phyloP scores from a whole-genome alignment of 1,140 invertebrate species.

The Calliphora vicina region DNA sequence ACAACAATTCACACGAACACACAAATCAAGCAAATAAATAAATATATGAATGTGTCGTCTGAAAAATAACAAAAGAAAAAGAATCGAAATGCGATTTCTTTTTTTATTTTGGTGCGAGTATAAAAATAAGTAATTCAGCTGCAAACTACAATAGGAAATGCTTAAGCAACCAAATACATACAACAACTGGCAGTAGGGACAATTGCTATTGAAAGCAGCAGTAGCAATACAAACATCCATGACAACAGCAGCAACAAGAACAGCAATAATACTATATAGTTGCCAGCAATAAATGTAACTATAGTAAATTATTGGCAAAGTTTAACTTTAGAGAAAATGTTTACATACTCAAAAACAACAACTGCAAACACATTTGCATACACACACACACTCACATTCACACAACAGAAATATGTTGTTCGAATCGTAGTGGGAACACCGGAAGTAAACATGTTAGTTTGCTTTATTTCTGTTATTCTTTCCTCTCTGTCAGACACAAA shows the following conservation, averaged over 20 bases:
- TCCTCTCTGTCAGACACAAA: background rate
- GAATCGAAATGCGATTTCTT: background rate
- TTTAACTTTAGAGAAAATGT: constrained; percentile 19
- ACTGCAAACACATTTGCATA: constrained; percentile 8
- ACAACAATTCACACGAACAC: background rate
- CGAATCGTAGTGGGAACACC: background rate
- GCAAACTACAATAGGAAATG: constrained; percentile 20
- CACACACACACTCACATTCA: background rate
- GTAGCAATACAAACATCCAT: background rate
- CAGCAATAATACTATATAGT: background rate
- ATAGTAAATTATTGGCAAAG: constrained; percentile 35
- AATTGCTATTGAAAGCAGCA: background rate
- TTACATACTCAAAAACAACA: background rate
- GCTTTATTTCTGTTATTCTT: background rate
- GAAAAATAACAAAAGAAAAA: background rate
- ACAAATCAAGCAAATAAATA: background rate
- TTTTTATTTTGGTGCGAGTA: background rate
- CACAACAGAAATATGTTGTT: too few species aligned
- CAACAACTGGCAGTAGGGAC: background rate
- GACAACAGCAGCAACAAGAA: background rate
- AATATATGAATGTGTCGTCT: background rate
- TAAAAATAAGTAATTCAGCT: background rate
- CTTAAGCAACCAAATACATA: constrained; percentile 16
- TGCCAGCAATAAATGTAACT: constrained; percentile 34
- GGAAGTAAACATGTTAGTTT: constrained; percentile 32